phyloP scores from a whole-genome alignment of 2,113 vertebrate species.

The Promerops cafer region DNA sequence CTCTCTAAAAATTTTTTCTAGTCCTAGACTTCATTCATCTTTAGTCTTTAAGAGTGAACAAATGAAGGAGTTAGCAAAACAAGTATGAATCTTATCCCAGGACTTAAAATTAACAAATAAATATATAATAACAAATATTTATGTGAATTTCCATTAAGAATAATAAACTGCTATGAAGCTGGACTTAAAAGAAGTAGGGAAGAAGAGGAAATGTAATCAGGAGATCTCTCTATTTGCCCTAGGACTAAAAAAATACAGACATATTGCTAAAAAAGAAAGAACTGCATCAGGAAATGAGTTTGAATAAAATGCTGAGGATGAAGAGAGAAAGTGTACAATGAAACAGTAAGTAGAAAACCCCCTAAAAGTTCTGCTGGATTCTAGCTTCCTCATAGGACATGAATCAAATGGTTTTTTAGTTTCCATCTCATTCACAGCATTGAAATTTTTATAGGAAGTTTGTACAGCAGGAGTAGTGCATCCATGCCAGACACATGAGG shows the following conservation, averaged over 20 bases:
- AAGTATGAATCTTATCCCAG: background rate
- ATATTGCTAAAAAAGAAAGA: background rate
- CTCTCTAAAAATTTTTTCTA: background rate
- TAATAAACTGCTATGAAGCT: background rate
- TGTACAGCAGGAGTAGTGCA: background rate
- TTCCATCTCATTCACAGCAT: background rate
- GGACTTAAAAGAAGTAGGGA: background rate
- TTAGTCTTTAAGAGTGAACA: background rate
- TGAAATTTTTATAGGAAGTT: background rate
- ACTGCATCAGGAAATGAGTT: background rate
- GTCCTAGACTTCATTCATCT: background rate
- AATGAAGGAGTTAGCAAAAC: background rate
- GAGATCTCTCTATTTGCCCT: background rate
- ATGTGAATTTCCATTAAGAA: background rate
- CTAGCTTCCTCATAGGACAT: background rate
- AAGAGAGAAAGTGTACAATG: background rate
- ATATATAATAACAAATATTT: background rate
- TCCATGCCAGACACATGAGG: accelerated
- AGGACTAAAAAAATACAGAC: background rate
- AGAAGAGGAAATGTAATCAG: background rate
- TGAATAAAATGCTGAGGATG: background rate
- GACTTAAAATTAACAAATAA: background rate
- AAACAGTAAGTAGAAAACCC: background rate
- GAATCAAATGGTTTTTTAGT: background rate
- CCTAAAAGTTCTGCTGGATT: background rate